Evolutionary conservation across 2,113 vertebrate genomes (phyloP).

Genomic region (Candoia aspera): DNA sequence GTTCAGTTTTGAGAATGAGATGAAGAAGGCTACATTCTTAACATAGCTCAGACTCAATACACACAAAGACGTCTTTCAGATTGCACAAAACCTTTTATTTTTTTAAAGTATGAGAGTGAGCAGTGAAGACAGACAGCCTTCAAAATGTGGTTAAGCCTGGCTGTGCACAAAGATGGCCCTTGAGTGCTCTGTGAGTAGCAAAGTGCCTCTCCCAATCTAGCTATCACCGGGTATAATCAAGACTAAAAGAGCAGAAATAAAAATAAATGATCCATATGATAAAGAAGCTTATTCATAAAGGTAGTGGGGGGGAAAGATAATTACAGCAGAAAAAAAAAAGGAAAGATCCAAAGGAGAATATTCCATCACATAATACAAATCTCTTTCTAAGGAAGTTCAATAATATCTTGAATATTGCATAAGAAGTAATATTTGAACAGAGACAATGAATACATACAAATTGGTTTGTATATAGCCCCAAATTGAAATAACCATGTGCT

Average conservation of each 20-base stretch:
- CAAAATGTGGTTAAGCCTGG: background rate
- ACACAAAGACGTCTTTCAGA: background rate
- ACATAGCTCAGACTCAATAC: background rate
- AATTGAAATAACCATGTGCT: background rate
- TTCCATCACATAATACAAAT: background rate
- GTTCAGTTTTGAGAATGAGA: background rate
- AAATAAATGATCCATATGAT: background rate
- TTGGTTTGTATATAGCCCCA: background rate
- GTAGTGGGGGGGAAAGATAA: background rate
- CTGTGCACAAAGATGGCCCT: background rate
- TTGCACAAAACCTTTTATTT: background rate
- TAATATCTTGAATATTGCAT: background rate
- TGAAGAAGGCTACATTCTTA: background rate
- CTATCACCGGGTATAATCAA: background rate
- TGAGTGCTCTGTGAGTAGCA: background rate
- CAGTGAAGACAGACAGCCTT: background rate
- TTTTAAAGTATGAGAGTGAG: background rate
- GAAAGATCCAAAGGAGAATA: background rate
- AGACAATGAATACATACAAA: background rate
- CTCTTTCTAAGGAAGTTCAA: background rate
- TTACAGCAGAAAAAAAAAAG: background rate
- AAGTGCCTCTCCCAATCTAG: background rate
- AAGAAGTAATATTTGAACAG: background rate
- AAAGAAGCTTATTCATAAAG: background rate
- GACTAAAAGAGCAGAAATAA: background rate